Evolutionary conservation across 2,888 invertebrate species (phyloP), one percentile per base, ranked within the genome.

Genomic region (Pristionchus exspectatus): DNA sequence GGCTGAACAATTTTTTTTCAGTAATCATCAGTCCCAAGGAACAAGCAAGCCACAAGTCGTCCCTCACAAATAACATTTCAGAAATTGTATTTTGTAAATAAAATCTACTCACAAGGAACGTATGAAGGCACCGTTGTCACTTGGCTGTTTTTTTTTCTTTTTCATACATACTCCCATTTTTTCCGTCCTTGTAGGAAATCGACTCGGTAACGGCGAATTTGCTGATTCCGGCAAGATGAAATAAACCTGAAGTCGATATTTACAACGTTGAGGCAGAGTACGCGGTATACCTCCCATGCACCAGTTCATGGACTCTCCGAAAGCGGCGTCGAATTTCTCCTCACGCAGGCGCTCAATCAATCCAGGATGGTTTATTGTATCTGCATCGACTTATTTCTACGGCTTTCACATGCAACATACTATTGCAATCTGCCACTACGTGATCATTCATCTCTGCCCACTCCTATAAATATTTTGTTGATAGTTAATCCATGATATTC

Each of bases 41-140:
- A 21, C 3, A 16, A 9, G 5, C 27, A 12, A 4, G 10, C 21
- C 24, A 66, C 24, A 63, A 24, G 10, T 21, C n/a, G n/a, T n/a
- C n/a, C n/a, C n/a, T n/a, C n/a, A 56, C 12, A 14, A 56, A 18
- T 56, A 18, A 5, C 2, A 12, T 56, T 3, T 18, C 56, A 56
- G 18, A 56, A 56, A 2, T 5, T 14, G 2, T 2, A 18, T 2
- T 18, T 56, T 56, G 56, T 18, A 18, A 5, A 56, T n/a, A 3
- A n/a, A 16, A 21, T 66, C 27, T 2, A 74, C 74, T 38, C 7
- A 83, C 83, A 27, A 1, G 92, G 92, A 7, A 92, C 90, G 89
- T 90, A 92, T 56, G 91, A 90, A 4, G 92, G 91, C 14, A 90
- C 89, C 33, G 91, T 87, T 1, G 91, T 90, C 1, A 91, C 88